Evolutionary conservation across 2,797 vertebrate genomes (phyloP).

Genomic region (Oceanodroma leucorhoa): DNA sequence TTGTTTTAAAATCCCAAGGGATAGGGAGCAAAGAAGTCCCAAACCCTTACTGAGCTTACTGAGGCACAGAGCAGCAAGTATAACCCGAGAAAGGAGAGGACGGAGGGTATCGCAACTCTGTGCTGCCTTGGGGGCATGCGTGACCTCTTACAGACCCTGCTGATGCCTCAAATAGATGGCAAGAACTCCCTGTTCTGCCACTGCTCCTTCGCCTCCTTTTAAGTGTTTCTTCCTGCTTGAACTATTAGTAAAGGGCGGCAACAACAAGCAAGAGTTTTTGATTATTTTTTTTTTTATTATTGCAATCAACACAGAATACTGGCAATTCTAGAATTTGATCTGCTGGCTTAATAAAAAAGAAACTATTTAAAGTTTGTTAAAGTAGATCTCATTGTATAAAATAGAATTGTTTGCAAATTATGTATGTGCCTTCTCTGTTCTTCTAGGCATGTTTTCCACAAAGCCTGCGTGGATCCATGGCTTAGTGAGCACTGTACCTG

Average conservation of each 20-base stretch:
- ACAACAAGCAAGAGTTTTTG: neutral
- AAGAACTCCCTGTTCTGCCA: neutral
- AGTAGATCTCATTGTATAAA: neutral
- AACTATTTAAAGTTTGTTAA: neutral
- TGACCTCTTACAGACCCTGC: neutral
- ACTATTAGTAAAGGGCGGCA: neutral
- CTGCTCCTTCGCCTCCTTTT: neutral
- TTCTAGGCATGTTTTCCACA: slow-evolving; percentile 95
- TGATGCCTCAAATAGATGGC: neutral
- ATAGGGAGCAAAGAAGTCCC: neutral
- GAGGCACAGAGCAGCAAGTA: neutral
- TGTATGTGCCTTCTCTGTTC: neutral
- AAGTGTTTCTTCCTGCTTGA: neutral
- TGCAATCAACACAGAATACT: neutral
- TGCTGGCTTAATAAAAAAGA: neutral
- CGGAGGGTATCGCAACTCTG: neutral
- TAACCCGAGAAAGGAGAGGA: neutral
- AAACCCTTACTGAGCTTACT: neutral
- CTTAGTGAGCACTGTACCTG: slow-evolving; percentile 96
- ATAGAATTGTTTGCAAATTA: neutral
- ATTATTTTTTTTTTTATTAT: neutral
- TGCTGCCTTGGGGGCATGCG: neutral
- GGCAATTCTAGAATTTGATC: neutral
- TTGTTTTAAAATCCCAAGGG: neutral
- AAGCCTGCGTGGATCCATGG: slow-evolving; percentile 96